These are phyloP conservation scores for Mycalesis mineus DNA, from an alignment of 2,888 invertebrate genomes.

Conservation along the genomic window DNA sequence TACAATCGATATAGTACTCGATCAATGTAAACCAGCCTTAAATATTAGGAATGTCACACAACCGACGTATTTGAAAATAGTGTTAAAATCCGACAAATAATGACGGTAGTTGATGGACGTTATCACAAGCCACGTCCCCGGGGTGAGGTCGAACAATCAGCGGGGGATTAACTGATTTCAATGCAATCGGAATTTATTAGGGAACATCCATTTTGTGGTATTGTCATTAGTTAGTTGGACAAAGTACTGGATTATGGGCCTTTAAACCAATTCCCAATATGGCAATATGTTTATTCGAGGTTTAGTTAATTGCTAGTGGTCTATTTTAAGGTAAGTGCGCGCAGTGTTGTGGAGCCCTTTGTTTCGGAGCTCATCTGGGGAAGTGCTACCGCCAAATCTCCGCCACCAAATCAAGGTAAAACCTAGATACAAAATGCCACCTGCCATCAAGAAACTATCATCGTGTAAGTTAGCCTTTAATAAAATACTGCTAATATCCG, in stretches of 20 bases:
- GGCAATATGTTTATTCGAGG: background rate
- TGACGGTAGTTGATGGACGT: background rate
- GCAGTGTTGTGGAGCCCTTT: too few species aligned
- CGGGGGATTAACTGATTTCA: constrained; percentile 22
- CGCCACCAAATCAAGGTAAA: too few species aligned
- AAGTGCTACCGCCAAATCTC: too few species aligned
- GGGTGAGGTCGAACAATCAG: constrained; percentile 15
- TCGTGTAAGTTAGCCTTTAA: too few species aligned
- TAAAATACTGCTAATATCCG: background rate
- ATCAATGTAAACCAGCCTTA: background rate
- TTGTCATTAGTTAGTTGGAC: constrained; percentile 23
- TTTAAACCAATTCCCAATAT: background rate
- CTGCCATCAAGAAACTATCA: too few species aligned
- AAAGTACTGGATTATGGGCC: constrained; percentile 6
- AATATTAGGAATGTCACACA: background rate
- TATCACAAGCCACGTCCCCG: constrained; percentile 15
- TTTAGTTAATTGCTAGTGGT: background rate
- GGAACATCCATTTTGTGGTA: constrained; percentile 19
- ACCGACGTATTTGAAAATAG: background rate
- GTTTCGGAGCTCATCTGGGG: too few species aligned
- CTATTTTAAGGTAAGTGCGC: too few species aligned
- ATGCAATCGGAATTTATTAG: constrained; percentile 25
- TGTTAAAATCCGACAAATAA: background rate
- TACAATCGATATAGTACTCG: too few species aligned
- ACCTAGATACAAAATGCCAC: too few species aligned